A percentile compares a stretch with the other conserved stretches of the same genome.
Evolutionary conservation across 2,888 invertebrate genomes (phyloP).

Genomic region (Congeria kusceri): DNA sequence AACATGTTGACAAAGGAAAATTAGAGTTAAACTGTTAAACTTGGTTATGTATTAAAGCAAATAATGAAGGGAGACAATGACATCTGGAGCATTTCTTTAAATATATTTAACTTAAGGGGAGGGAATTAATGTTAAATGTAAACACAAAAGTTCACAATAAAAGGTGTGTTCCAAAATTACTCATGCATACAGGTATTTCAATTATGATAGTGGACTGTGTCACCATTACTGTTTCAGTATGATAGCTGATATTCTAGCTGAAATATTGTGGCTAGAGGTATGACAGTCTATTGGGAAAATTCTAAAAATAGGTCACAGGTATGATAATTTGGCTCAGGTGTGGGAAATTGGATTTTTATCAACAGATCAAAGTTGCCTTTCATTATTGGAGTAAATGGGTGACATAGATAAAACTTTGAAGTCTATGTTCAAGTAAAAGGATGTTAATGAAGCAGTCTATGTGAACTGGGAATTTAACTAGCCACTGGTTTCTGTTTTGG

Average conservation of each 20-base stretch:
- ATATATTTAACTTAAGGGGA: neutral
- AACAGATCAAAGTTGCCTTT: slow-evolving; percentile 18
- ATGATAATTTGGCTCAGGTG: slow-evolving; percentile 50
- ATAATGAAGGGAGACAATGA: too few relatives aligned
- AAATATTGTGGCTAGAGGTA: slow-evolving; percentile 11
- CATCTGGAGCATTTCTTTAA: too few relatives aligned
- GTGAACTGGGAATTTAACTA: slow-evolving; percentile 12
- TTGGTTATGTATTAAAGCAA: too few relatives aligned
- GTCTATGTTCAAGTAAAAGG: neutral
- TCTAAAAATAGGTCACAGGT: slow-evolving; percentile 50
- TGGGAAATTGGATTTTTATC: slow-evolving; percentile 44
- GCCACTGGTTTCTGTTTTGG: slow-evolving; percentile 9
- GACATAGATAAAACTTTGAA: slow-evolving; percentile 1
- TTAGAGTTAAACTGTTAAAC: too few relatives aligned
- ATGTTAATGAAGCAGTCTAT: neutral
- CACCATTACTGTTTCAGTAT: slow-evolving; percentile 14
- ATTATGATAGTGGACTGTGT: slow-evolving; percentile 62
- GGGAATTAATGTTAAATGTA: neutral
- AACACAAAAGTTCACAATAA: slow-evolving; percentile 28
- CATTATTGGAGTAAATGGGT: slow-evolving; percentile 19
- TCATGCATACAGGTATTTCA: slow-evolving; percentile 91
- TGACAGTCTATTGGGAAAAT: slow-evolving; percentile 62
- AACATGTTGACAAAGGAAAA: too few relatives aligned
- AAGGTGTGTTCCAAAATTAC: slow-evolving; percentile 90
- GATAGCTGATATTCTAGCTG: slow-evolving; percentile 37